Conservation (phyloP, 2,113 vertebrate species). For the Globicephala melas region DNA sequence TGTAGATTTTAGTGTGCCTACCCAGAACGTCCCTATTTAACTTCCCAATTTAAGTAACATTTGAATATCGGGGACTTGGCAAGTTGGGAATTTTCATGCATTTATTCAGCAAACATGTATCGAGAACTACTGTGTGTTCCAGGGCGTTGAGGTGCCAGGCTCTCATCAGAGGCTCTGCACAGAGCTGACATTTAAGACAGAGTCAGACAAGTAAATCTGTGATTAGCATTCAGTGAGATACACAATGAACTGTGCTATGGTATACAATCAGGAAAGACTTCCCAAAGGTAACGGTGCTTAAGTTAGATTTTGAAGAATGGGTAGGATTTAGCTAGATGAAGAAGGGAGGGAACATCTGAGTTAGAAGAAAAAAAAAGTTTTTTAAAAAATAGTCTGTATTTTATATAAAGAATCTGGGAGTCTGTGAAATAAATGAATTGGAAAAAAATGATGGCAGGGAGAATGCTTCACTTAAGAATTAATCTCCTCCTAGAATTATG, state of each 20-base stretch:
- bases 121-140: background rate
- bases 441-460: background rate
- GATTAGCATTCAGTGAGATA: background rate
- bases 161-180: background rate
- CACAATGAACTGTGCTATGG: background rate
- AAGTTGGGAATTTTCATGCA: background rate
- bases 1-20: constrained; percentile 26
- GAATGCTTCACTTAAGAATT: background rate
- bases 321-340: background rate
- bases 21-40: background rate
- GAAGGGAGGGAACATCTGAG: background rate
- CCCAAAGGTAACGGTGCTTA: background rate
- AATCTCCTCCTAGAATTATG: background rate
- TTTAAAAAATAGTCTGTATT: background rate
- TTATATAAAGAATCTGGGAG: background rate
- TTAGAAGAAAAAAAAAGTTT: background rate
- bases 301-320: background rate
- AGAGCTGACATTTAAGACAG: background rate
- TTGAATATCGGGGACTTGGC: background rate
- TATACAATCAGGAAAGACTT: background rate
- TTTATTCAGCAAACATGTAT: background rate
- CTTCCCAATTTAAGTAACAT: background rate
- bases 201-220: background rate
- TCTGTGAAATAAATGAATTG: background rate
- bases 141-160: background rate